These are phyloP conservation scores for Lepidocolaptes lacrymiger DNA, from an alignment of 2,797 vertebrate species.

Conservation along the genomic window DNA sequence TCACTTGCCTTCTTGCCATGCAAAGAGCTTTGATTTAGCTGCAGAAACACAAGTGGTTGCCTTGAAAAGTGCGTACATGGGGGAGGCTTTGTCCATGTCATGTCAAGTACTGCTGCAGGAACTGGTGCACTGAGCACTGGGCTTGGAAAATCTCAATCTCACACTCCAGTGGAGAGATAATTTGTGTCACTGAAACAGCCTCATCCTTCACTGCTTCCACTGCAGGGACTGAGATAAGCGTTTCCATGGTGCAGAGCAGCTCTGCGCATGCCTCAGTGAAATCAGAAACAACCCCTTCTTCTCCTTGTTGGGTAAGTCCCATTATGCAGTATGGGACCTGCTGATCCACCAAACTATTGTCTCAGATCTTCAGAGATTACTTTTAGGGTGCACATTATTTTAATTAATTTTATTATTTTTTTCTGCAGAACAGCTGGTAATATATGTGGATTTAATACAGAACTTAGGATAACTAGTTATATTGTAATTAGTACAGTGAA, in stretches of 20 bases:
- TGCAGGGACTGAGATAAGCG: background rate
- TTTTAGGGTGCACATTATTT: background rate
- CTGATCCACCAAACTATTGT: constrained; percentile 31
- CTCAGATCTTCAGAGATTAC: background rate
- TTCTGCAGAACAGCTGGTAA: background rate
- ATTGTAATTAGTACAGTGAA: background rate
- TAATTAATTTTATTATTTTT: too few relatives aligned
- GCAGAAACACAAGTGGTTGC: background rate
- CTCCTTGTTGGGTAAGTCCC: background rate
- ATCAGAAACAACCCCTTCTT: constrained; percentile 11
- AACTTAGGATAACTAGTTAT: background rate
- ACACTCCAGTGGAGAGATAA: background rate
- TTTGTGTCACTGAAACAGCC: background rate
- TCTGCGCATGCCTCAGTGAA: background rate
- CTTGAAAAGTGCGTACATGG: background rate
- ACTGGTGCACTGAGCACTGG: background rate
- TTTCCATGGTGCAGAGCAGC: constrained; percentile 50
- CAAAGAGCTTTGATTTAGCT: background rate
- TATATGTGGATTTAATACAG: background rate
- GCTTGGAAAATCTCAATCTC: background rate
- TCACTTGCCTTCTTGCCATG: background rate
- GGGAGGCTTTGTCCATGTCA: background rate
- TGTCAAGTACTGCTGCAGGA: background rate
- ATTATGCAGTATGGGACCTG: constrained; percentile 32
- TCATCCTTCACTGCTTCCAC: background rate